These are phyloP conservation scores for Hetaerina titia DNA, from an alignment of 2,888 invertebrate species.

Conservation along the genomic window DNA sequence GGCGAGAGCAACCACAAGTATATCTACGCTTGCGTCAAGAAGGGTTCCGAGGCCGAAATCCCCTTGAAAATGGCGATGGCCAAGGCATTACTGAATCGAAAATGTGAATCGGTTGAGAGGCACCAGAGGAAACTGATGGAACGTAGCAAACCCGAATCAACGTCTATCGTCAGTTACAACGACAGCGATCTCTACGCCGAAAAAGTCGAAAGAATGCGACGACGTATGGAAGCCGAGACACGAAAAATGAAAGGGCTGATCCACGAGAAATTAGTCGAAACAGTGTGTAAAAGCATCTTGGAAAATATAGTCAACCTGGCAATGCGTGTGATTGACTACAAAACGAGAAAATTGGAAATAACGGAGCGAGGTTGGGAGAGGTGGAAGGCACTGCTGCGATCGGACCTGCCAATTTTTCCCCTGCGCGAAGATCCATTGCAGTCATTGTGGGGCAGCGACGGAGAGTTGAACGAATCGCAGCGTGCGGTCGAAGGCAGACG, in stretches of 20 bases:
- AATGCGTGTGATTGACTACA: slow-evolving; percentile 79
- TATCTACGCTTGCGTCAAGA: background rate
- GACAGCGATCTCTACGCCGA: background rate
- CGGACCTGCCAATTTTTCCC: background rate
- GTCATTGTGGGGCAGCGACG: background rate
- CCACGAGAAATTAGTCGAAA: background rate
- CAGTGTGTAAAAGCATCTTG: slow-evolving; percentile 79
- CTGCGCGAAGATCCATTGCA: background rate
- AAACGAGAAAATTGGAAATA: background rate
- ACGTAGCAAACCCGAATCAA: background rate
- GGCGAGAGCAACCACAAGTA: background rate
- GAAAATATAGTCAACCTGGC: slow-evolving; percentile 81
- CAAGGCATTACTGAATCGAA: background rate
- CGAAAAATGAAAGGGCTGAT: background rate
- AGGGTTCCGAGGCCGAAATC: background rate
- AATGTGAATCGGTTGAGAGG: background rate
- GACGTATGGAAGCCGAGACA: background rate
- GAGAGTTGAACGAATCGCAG: background rate
- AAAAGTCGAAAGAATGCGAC: background rate
- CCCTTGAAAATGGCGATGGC: background rate
- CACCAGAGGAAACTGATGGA: background rate
- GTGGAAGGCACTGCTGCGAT: background rate
- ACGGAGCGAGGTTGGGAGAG: background rate
- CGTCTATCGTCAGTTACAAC: too few relatives aligned
- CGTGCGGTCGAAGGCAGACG: slow-evolving; percentile 77